Percentiles rank a stretch among this genome's conserved stretches.
Conservation (phyloP, 2,113 vertebrate species). For the Turnix velox region DNA sequence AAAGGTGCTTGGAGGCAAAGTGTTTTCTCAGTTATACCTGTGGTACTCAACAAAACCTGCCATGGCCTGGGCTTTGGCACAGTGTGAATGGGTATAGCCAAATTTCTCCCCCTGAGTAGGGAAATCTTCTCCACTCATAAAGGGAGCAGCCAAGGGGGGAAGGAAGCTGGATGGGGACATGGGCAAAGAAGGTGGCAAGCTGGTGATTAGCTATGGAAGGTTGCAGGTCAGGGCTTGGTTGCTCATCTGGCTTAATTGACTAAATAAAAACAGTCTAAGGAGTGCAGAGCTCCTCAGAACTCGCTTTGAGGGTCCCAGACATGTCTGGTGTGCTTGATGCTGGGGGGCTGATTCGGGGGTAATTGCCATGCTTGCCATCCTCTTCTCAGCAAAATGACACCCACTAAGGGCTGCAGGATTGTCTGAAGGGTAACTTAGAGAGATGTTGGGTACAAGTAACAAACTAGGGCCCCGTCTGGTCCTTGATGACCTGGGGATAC, state of each 20-base stretch:
- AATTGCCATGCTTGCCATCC: neutral
- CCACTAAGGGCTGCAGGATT: neutral
- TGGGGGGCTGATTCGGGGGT: neutral
- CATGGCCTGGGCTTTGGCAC: neutral
- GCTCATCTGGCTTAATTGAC: neutral
- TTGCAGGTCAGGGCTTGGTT: neutral
- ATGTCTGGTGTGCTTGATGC: fast-evolving
- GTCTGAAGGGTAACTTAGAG: neutral
- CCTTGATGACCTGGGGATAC: fast-evolving
- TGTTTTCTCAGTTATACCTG: neutral
- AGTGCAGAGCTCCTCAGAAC: fast-evolving
- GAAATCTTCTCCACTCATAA: fast-evolving
- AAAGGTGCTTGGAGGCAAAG: neutral
- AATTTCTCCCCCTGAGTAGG: neutral
- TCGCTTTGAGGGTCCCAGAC: neutral
- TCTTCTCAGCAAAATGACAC: neutral
- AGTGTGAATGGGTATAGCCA: fast-evolving
- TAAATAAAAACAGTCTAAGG: neutral
- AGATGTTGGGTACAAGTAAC: neutral
- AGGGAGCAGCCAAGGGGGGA: neutral
- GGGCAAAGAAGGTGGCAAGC: fast-evolving
- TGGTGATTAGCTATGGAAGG: neutral
- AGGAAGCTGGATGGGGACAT: neutral
- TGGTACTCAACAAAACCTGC: neutral
- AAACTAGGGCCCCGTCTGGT: neutral